Evolutionary conservation across 2,888 invertebrate species (phyloP).

Genomic region (Diaphora mendica): DNA sequence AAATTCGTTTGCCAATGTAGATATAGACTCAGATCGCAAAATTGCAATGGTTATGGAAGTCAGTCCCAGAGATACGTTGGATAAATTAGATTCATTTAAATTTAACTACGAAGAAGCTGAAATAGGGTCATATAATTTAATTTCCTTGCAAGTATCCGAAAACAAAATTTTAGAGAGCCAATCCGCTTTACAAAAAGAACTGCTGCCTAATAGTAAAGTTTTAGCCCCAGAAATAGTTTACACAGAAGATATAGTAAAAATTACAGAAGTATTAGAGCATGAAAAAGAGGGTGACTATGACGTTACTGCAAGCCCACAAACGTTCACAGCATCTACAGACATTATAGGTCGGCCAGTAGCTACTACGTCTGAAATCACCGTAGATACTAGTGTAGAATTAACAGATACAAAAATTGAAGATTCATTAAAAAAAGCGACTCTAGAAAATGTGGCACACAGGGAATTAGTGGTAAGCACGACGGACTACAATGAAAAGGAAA

Average conservation of each 20-base stretch:
- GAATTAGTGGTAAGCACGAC: conserved; percentile 85
- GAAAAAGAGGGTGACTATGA: conserved; percentile 74
- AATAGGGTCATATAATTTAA: conserved; percentile 63
- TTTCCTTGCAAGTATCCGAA: conserved; percentile 73
- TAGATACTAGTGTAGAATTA: conserved; percentile 72
- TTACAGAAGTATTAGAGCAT: conserved; percentile 72
- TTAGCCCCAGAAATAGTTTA: conserved; percentile 66
- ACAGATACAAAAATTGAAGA: conserved; percentile 47
- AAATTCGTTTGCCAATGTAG: conserved; percentile 80
- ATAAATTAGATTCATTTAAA: conserved; percentile 59
- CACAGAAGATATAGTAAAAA: conserved; percentile 61
- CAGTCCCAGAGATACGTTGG: conserved; percentile 66
- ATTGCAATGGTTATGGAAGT: conserved; percentile 82
- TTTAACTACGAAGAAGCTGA: conserved; percentile 71
- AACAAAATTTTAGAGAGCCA: conserved; percentile 80
- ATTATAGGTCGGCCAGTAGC: conserved; percentile 84
- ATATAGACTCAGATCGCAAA: conserved; percentile 83
- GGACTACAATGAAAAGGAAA: conserved; percentile 87
- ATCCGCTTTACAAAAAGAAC: conserved; percentile 55
- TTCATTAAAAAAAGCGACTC: conserved; percentile 74
- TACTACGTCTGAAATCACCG: conserved; percentile 78
- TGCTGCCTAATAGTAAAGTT: conserved; percentile 61
- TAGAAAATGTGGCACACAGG: conserved; percentile 83
- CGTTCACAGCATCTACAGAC: conserved; percentile 72
- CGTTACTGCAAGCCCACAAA: conserved; percentile 46